Evolutionary conservation across 2,113 vertebrate species (phyloP), one percentile per base, ranked within the genome.

Genomic region (Lasiurus cinereus): DNA sequence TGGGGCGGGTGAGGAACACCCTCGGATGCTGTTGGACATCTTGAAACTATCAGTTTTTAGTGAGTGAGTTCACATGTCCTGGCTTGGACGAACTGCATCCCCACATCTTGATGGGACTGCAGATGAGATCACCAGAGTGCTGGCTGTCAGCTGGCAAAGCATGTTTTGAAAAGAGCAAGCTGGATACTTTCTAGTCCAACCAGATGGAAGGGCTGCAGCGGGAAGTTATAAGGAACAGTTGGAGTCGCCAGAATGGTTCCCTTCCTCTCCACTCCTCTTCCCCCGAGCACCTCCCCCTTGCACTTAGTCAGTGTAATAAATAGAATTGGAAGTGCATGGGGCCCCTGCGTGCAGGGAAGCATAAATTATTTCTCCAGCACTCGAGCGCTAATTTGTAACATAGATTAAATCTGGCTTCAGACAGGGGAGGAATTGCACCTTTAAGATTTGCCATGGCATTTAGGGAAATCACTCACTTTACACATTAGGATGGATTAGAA

Each of bases 361-460:
- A 89, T 48, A 77, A 80, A 67, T 72, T n/a, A 89, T 10, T 78
- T 50, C 82, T 94, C 12, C 14, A 70, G 43, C 31, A 14, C 50
- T 9, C 4, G 86, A 90, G 12, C 0, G 0, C 59, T 83, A 3
- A 93, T 96, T 95, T 96, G 29, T 83, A 95, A 93, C 50, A 64
- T 19, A n/a, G 78, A 94, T 96, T 74, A 83, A 46, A 86, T 85
- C 69, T 84, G 77, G 18, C 13, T 62, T 92, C 56, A 43, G 91
- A 59, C 0, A 0, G 14, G 90, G 91, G 56, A 70, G 11, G 39
- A 64, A 18, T 33, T 64, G 36, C 15, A 74, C 91, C 94, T 91
- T 82, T 62, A 88, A 94, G 89, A 89, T 84, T 39, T 69, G 46
- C 50, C 8, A 16, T 31, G 76, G 90, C 6, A 16, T 29, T 62